Conservation (phyloP, 2,797 vertebrate species). For the Hybognathus amarus region DNA sequence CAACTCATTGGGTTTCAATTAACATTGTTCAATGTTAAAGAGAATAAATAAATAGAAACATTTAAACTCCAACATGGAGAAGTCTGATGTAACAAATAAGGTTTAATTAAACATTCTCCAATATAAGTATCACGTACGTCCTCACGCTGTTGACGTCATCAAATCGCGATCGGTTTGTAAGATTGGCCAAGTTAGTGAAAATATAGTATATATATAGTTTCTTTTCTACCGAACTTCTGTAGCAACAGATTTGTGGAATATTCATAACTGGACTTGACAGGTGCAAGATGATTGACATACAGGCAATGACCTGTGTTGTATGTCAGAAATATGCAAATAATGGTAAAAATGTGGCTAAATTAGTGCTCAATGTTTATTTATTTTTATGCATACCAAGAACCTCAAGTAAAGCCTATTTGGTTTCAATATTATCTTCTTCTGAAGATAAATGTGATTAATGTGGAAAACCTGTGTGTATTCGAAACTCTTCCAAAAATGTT, state of each 20-base stretch:
- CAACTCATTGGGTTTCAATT: no score
- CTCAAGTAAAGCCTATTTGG: neutral
- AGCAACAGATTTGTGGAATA: neutral
- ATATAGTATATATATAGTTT: no score
- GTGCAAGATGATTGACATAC: neutral
- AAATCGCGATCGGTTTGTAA: no score
- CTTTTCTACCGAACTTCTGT: neutral
- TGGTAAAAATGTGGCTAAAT: neutral
- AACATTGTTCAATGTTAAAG: no score
- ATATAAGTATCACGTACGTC: no score
- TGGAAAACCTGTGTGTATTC: constrained; percentile 11
- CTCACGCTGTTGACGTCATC: no score
- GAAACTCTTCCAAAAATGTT: constrained; percentile 21
- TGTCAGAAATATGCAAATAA: neutral
- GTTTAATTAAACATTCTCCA: no score
- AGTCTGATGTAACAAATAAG: no score
- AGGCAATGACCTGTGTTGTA: neutral
- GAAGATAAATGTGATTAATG: constrained; percentile 23
- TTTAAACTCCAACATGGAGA: no score
- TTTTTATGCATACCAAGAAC: constrained; percentile 10
- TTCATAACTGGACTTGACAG: neutral
- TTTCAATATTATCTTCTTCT: constrained; percentile 6
- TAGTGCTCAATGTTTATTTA: neutral
- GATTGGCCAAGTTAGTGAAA: no score
- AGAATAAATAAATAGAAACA: no score